phyloP scores from a whole-genome alignment of 2,888 invertebrate species.

The Temnothorax ravouxi region DNA sequence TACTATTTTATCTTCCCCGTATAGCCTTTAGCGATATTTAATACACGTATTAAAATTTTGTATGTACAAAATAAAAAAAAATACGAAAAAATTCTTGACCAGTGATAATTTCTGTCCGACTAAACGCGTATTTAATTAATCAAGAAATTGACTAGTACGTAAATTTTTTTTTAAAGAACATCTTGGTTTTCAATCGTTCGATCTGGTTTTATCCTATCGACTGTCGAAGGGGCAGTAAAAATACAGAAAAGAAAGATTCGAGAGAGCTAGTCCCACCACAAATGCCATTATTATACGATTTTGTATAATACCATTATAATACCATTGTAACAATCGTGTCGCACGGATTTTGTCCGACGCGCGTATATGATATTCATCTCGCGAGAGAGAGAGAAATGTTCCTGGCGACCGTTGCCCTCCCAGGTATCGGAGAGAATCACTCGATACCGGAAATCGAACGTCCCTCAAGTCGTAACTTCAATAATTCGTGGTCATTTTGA shows the following conservation, averaged over 20 bases:
- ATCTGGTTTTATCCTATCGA: background rate
- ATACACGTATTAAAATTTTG: constrained; percentile 14
- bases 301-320: constrained; percentile 40
- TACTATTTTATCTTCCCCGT: background rate
- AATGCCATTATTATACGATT: constrained; percentile 25
- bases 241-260: constrained; percentile 18
- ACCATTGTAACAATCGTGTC: constrained; percentile 24
- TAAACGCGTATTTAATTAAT: constrained; percentile 18
- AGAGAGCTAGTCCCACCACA: constrained; percentile 27
- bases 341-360: background rate
- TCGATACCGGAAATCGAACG: constrained; percentile 1
- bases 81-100: background rate
- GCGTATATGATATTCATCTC: background rate
- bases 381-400: background rate
- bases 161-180: background rate
- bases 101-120: constrained; percentile 17
- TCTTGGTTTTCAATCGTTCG: constrained; percentile 1
- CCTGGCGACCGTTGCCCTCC: constrained; percentile 2
- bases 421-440: background rate
- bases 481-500: background rate
- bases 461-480: constrained; percentile 11
- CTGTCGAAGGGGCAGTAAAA: background rate
- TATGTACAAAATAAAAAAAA: constrained; percentile 13
- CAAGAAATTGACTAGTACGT: constrained; percentile 33
- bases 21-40: background rate